Conservation (phyloP, 2,797 vertebrate genomes). For the Malacoctenus gilli region DNA sequence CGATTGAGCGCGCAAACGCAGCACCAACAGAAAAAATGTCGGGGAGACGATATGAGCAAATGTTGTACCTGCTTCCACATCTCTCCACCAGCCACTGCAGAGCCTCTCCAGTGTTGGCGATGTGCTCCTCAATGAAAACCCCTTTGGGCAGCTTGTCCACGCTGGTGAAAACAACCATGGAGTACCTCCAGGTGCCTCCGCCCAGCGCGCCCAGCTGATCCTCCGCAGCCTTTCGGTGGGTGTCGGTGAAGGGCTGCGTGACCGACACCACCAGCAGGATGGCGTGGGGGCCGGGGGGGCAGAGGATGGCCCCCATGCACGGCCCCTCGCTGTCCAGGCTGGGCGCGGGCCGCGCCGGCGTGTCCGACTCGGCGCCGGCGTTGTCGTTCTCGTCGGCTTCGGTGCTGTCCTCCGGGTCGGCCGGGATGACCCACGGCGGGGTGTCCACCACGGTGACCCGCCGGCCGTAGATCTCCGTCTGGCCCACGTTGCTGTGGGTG, state of each 20-base stretch:
- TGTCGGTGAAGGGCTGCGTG: conserved; percentile 75
- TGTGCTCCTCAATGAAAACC: conserved; percentile 80
- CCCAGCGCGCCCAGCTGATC: conserved; percentile 77
- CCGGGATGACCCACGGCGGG: conserved; percentile 70
- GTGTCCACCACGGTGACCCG: conserved; percentile 79
- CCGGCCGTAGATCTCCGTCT: conserved; percentile 72
- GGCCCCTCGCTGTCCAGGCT: conserved; percentile 78
- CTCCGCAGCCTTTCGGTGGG: conserved; percentile 73
- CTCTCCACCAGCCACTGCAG: conserved; percentile 83
- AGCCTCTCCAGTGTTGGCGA: conserved; percentile 77
- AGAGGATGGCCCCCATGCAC: conserved; percentile 78
- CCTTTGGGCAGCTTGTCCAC: conserved; percentile 77
- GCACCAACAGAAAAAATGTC: conserved; percentile 6
- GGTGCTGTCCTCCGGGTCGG: conserved; percentile 13
- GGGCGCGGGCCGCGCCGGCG: conserved; percentile 30
- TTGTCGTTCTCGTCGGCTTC: conserved; percentile 51
- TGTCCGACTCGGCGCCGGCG: conserved; percentile 52
- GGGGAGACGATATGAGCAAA: background rate
- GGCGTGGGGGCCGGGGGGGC: conserved; percentile 80
- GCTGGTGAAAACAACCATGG: conserved; percentile 80
- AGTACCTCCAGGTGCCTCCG: conserved; percentile 81
- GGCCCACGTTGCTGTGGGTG: conserved; percentile 68
- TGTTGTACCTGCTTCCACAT: conserved; percentile 78
- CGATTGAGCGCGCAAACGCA: background rate
- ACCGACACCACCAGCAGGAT: conserved; percentile 80